Conservation (phyloP, 2,888 invertebrate genomes). For the Plusia festucae region DNA sequence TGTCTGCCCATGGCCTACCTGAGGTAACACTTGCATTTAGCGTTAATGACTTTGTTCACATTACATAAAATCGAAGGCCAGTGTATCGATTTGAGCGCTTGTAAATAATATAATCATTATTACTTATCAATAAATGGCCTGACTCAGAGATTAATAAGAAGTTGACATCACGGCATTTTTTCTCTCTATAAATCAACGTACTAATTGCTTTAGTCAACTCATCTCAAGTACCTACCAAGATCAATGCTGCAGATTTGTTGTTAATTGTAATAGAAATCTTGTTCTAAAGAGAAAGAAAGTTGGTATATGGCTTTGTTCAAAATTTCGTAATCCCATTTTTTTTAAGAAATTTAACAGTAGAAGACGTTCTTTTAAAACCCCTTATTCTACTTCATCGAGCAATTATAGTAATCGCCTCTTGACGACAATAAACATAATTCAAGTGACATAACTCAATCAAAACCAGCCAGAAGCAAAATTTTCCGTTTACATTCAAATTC, state of each 20-base stretch:
- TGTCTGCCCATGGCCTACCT: slow-evolving; percentile 48
- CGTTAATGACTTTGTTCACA: slow-evolving; percentile 36
- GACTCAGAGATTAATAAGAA: background rate
- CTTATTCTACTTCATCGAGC: background rate
- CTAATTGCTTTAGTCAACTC: background rate
- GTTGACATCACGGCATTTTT: background rate
- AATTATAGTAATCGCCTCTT: background rate
- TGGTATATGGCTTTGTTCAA: too few species aligned
- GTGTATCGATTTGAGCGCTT: slow-evolving; percentile 6
- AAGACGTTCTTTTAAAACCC: too few species aligned
- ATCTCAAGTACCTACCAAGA: too few species aligned
- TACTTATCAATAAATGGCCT: background rate
- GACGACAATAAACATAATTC: slow-evolving; percentile 4
- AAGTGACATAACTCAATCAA: slow-evolving; percentile 29
- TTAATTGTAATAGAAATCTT: too few species aligned
- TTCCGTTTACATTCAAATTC: slow-evolving; percentile 53
- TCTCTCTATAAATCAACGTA: background rate
- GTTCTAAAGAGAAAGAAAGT: too few species aligned
- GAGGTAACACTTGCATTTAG: slow-evolving; percentile 32
- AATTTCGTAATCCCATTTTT: too few species aligned
- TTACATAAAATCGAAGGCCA: slow-evolving; percentile 49
- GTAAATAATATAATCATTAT: slow-evolving; percentile 8
- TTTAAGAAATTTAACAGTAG: background rate
- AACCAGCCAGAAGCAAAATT: slow-evolving; percentile 47
- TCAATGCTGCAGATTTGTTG: too few species aligned